Conservation (phyloP, 2,113 vertebrate genomes). For the Myxocyprinus asiaticus region DNA sequence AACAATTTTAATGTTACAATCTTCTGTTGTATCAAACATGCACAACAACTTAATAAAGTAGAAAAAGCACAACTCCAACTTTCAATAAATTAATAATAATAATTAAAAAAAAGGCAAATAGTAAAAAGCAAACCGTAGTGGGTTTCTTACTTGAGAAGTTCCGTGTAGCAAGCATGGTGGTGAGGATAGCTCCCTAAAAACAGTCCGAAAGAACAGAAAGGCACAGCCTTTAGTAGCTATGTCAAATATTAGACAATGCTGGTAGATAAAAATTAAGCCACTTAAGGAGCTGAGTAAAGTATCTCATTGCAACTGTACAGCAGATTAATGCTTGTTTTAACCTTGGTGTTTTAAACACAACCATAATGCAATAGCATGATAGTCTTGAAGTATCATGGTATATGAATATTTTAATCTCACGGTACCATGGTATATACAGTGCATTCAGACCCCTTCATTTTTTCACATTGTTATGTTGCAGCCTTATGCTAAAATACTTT, state of each 20-base stretch:
- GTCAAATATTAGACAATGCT: slow-evolving; percentile 11
- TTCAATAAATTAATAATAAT: background rate
- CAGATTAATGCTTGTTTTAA: no score
- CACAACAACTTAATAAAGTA: background rate
- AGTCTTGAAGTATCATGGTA: no score
- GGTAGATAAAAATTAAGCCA: slow-evolving; percentile 46
- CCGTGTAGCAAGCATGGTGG: slow-evolving; percentile 94
- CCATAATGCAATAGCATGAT: no score
- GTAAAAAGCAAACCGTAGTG: background rate
- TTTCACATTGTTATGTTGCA: no score
- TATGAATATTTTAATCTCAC: no score
- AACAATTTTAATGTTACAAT: no score
- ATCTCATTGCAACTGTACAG: background rate
- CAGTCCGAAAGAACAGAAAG: slow-evolving; percentile 17
- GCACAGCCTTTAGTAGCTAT: background rate
- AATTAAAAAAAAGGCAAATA: no score
- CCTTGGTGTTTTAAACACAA: no score
- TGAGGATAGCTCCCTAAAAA: slow-evolving; percentile 51
- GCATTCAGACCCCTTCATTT: no score
- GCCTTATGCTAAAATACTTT: no score
- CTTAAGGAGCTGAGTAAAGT: background rate
- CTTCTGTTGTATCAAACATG: background rate
- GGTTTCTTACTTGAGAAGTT: slow-evolving; percentile 93
- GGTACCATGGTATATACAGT: no score
- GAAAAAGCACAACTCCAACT: background rate